Percentiles rank a stretch among this genome's conserved stretches.
Conservation (phyloP, 2,888 invertebrate species). For the Tinea semifulvella region DNA sequence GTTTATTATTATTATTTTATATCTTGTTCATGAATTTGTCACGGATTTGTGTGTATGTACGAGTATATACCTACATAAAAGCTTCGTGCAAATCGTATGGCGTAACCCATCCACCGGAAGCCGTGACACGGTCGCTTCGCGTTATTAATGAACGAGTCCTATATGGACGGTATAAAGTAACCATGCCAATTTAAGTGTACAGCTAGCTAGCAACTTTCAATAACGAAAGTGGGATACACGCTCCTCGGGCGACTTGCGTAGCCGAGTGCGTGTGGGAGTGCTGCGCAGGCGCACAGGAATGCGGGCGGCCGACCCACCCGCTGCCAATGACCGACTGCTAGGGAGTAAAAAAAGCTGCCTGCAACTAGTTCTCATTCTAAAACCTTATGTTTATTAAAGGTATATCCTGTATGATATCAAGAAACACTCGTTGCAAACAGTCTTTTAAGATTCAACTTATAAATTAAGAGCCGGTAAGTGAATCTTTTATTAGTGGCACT, state of each 20-base stretch:
- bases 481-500: too few species aligned
- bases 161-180: conserved; percentile 16
- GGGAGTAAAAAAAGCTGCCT: conserved; percentile 31
- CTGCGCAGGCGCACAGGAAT: conserved; percentile 58
- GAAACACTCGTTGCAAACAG: too few species aligned
- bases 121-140: conserved; percentile 46
- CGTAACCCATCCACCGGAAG: conserved; percentile 43
- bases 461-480: too few species aligned
- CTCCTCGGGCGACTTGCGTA: conserved; percentile 3
- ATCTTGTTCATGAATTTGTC: neutral
- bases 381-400: conserved; percentile 24
- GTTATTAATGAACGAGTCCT: conserved; percentile 43
- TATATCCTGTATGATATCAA: conserved; percentile 10
- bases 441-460: too few species aligned
- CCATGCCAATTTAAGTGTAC: conserved; percentile 26
- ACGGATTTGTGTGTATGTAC: neutral
- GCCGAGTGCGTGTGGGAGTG: conserved; percentile 10
- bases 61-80: neutral
- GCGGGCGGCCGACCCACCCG: conserved; percentile 59
- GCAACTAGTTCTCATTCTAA: conserved; percentile 42
- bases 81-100: conserved; percentile 44
- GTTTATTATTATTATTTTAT: neutral
- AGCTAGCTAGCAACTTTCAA: conserved; percentile 14
- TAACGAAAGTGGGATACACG: conserved; percentile 2
- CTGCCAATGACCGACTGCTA: conserved; percentile 62